Evolutionary conservation across 2,888 invertebrate genomes (phyloP).

Genomic region (Noctua janthina): DNA sequence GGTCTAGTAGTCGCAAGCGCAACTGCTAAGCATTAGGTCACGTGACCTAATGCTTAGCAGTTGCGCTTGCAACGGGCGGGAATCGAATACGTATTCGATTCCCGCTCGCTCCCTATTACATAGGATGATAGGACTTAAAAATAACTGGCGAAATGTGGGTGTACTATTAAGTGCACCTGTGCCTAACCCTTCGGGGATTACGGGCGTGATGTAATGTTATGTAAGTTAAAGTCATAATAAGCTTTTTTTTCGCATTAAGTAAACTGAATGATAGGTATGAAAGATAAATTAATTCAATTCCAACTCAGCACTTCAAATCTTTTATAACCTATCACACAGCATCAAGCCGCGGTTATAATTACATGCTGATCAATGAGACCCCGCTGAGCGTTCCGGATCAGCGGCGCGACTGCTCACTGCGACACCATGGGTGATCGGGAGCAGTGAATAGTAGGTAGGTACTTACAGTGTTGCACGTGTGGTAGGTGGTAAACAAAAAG

Average conservation of each 20-base stretch:
- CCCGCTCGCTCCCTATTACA: neutral
- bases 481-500: neutral
- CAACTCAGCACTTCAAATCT: conserved; percentile 4
- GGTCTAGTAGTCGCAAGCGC: neutral
- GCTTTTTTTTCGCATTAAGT: neutral
- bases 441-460: neutral
- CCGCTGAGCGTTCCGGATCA: conserved; percentile 23
- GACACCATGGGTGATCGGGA: conserved; percentile 14
- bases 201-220: neutral
- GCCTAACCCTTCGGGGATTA: neutral
- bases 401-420: conserved; percentile 11
- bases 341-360: neutral
- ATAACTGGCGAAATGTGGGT: neutral
- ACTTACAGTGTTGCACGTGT: neutral
- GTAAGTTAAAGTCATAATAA: neutral
- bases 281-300: neutral
- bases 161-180: neutral
- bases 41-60: too few species aligned
- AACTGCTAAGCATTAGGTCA: neutral
- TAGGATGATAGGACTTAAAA: neutral
- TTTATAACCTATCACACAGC: neutral
- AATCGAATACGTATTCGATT: too few species aligned
- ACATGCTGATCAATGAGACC: conserved; percentile 17
- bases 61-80: too few species aligned
- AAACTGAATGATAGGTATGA: neutral